Conservation (phyloP, 2,888 invertebrate species). For the Ligdia adustata region DNA sequence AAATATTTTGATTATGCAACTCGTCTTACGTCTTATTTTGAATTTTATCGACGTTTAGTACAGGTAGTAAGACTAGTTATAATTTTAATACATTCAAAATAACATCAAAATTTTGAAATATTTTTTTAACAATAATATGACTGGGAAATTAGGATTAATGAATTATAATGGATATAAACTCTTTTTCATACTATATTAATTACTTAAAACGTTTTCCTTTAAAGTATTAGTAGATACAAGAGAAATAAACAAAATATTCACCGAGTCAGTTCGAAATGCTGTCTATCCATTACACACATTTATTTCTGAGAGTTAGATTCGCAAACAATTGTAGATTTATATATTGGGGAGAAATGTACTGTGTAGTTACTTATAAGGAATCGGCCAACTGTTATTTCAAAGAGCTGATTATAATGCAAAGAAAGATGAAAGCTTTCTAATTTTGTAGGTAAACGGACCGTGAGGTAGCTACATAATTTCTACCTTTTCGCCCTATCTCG, state of each 20-base stretch:
- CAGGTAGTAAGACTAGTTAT: too few relatives aligned
- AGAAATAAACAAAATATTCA: conserved; percentile 26
- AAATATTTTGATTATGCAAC: too few relatives aligned
- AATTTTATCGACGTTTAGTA: too few relatives aligned
- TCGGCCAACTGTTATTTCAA: conserved; percentile 26
- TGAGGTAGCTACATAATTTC: conserved; percentile 24
- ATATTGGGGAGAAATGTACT: conserved; percentile 10
- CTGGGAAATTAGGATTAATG: too few relatives aligned
- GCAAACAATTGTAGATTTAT: conserved; percentile 25
- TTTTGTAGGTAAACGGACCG: conserved; percentile 23
- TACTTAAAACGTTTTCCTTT: conserved; percentile 9
- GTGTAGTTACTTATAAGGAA: conserved; percentile 18
- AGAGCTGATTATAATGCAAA: conserved; percentile 31
- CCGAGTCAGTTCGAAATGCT: conserved; percentile 21
- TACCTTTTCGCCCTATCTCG: conserved; percentile 23
- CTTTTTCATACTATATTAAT: not conserved
- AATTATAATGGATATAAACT: conserved; percentile 4
- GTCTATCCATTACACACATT: conserved; percentile 31
- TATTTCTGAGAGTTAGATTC: conserved; percentile 22
- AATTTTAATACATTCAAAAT: too few relatives aligned
- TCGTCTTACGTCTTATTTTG: too few relatives aligned
- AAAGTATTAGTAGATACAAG: too few relatives aligned
- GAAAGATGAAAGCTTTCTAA: conserved; percentile 31
- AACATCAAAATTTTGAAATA: too few relatives aligned
- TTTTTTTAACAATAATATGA: too few relatives aligned